These are phyloP conservation scores for Saxidomus purpurata DNA, from an alignment of 1,140 invertebrate species.

Conservation along the genomic window DNA sequence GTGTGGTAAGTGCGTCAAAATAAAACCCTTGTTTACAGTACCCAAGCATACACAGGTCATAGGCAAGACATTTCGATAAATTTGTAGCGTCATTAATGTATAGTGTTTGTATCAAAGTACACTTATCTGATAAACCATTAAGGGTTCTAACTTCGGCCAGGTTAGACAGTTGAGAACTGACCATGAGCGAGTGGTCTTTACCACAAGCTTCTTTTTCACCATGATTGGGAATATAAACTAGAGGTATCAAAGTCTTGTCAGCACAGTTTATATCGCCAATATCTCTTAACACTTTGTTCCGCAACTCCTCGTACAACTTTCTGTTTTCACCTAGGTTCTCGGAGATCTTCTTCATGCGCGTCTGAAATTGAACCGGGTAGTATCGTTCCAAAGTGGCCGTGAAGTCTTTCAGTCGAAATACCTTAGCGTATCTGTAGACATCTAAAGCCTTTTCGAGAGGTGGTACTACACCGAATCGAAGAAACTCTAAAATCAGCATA, in stretches of 20 bases:
- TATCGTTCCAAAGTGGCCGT: background rate
- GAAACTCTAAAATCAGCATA: constrained; percentile 39
- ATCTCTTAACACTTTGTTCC: background rate
- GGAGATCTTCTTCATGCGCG: background rate
- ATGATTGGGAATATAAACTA: constrained; percentile 6
- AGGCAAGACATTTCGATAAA: background rate
- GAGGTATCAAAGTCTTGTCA: constrained; percentile 22
- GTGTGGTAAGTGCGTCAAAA: background rate
- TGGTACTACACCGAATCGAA: constrained; percentile 64
- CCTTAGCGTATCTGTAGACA: background rate
- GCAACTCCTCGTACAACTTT: background rate
- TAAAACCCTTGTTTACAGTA: constrained; percentile 40
- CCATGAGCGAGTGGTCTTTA: constrained; percentile 4
- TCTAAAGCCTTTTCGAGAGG: background rate
- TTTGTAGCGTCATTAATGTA: background rate
- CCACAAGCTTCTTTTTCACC: background rate
- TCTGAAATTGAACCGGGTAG: background rate
- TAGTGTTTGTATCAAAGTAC: constrained; percentile 1
- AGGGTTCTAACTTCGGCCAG: background rate
- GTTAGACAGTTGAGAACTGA: background rate
- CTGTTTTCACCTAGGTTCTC: background rate
- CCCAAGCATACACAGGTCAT: background rate
- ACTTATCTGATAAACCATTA: background rate
- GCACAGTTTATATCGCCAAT: background rate
- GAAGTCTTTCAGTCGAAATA: background rate